phyloP scores from a whole-genome alignment of 2,797 vertebrate species.

The Rhabdophis nuchalis region DNA sequence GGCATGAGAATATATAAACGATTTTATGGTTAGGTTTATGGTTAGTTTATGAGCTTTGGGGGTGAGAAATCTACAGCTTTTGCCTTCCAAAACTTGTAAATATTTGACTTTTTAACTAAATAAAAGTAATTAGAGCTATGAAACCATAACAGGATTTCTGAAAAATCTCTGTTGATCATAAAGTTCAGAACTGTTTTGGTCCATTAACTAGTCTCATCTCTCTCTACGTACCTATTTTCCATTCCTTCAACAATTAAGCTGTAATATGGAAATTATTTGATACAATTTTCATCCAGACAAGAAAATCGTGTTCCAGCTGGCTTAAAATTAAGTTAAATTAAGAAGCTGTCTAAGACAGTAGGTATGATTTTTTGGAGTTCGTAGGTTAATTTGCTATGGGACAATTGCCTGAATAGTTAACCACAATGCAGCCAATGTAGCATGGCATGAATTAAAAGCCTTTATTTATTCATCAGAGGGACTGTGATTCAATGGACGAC shows the following conservation, averaged over 20 bases:
- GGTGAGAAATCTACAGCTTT: background rate
- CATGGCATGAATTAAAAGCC: background rate
- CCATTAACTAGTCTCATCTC: constrained; percentile 1
- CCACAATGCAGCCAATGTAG: background rate
- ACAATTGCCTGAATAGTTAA: background rate
- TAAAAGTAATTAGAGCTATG: constrained; percentile 1
- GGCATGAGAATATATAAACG: background rate
- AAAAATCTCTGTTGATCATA: constrained; percentile 2
- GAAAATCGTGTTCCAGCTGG: background rate
- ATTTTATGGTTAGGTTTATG: background rate
- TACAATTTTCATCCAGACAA: background rate
- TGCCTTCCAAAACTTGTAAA: constrained; percentile 8
- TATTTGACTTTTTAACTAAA: constrained; percentile 8
- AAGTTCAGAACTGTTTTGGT: background rate
- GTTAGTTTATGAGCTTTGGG: constrained; percentile 4
- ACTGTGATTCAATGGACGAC: background rate
- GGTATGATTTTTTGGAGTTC: background rate
- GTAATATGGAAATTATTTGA: background rate
- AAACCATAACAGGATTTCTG: background rate
- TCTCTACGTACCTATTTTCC: background rate
- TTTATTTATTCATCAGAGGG: background rate
- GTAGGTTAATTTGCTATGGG: background rate
- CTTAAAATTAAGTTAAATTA: background rate
- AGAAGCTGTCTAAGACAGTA: background rate
- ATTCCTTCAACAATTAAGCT: background rate